phyloP scores from a whole-genome alignment of 2,888 invertebrate genomes.

The Hipparchia semele region DNA sequence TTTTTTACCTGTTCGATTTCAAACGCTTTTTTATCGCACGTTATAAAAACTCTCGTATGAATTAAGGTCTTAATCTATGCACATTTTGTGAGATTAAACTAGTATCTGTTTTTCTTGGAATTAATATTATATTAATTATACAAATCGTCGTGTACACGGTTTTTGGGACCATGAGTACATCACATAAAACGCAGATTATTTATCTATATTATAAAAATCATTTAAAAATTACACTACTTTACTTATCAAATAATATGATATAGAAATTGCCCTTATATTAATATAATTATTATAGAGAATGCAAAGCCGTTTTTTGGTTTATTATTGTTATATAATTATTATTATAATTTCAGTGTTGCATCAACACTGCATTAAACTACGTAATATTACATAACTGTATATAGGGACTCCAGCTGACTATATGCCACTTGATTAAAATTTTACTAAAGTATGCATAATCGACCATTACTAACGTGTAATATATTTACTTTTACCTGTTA shows the following conservation, averaged over 20 bases:
- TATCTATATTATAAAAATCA: constrained; percentile 28
- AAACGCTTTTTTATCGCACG: no score
- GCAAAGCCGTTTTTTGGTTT: constrained; percentile 80
- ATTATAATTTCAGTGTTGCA: constrained; percentile 49
- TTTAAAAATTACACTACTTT: constrained; percentile 63
- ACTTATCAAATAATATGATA: constrained; percentile 67
- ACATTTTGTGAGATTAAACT: constrained; percentile 7
- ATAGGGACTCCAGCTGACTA: constrained; percentile 20
- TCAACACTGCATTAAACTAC: constrained; percentile 62
- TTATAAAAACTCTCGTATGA: no score
- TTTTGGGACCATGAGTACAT: constrained; percentile 29
- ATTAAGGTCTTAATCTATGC: background rate
- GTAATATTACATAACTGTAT: constrained; percentile 43
- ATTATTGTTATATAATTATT: constrained; percentile 55
- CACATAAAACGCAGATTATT: constrained; percentile 35
- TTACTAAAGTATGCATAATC: constrained; percentile 13
- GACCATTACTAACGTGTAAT: constrained; percentile 1
- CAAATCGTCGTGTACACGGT: constrained; percentile 20
- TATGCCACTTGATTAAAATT: constrained; percentile 15
- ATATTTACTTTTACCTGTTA: constrained; percentile 10
- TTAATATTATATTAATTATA: constrained; percentile 7
- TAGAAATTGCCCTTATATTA: constrained; percentile 67
- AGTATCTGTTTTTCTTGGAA: background rate
- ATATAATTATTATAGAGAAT: constrained; percentile 62
- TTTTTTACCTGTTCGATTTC: no score